These are phyloP conservation scores for Paramormyrops kingsleyae DNA, from an alignment of 2,113 vertebrate species.

Conservation along the genomic window DNA sequence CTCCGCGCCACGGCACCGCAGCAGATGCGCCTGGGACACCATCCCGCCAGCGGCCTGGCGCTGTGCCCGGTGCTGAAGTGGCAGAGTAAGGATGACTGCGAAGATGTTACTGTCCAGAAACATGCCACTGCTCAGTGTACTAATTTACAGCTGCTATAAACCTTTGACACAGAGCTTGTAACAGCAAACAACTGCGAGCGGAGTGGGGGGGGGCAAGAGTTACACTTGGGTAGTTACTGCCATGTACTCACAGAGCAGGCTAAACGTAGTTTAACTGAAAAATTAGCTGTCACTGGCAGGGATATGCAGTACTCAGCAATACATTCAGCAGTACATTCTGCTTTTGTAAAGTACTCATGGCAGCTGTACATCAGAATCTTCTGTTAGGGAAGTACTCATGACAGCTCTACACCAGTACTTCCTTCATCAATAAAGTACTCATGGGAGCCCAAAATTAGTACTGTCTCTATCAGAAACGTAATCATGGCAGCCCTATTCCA, in stretches of 20 bases:
- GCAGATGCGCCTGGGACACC: background rate
- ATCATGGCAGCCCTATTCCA: background rate
- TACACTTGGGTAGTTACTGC: background rate
- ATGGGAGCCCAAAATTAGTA: background rate
- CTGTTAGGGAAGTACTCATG: background rate
- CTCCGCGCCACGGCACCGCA: background rate
- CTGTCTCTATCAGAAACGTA: background rate
- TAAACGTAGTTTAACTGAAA: background rate
- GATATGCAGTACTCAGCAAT: background rate
- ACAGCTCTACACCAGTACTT: background rate
- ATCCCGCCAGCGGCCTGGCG: background rate
- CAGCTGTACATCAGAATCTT: background rate
- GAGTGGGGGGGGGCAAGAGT: background rate
- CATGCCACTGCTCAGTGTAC: background rate
- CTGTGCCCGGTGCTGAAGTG: background rate
- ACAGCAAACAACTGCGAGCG: background rate
- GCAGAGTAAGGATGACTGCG: background rate
- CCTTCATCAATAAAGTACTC: background rate
- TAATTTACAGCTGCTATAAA: background rate
- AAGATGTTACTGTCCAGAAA: background rate
- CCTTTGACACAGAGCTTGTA: background rate
- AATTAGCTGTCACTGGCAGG: background rate
- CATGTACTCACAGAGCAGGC: background rate
- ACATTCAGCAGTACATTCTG: background rate
- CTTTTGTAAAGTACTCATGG: background rate